Percentiles rank a stretch among this genome's conserved stretches.
These are phyloP conservation scores for Stenichneumon culpator DNA, from an alignment of 2,888 invertebrate species.

Conservation along the genomic window DNA sequence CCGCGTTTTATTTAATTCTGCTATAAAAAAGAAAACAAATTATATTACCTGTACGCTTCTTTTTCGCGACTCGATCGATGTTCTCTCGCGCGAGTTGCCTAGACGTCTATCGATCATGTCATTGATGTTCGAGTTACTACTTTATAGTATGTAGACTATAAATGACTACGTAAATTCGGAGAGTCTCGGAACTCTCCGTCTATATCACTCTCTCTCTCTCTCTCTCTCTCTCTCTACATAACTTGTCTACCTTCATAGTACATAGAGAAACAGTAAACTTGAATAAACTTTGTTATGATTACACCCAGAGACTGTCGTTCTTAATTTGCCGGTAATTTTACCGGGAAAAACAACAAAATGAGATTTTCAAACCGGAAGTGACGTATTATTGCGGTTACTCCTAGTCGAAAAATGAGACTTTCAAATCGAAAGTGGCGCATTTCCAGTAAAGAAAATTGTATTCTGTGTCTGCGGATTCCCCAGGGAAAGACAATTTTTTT, in stretches of 20 bases:
- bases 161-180: not conserved
- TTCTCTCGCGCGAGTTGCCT: not conserved
- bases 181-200: not conserved
- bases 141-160: conserved; percentile 12
- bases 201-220: conserved; percentile 64
- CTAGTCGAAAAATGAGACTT: no score
- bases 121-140: conserved; percentile 34
- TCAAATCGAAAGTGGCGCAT: no score
- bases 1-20: conserved; percentile 17
- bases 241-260: conserved; percentile 72
- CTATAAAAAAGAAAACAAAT: conserved; percentile 14
- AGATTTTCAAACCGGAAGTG: no score
- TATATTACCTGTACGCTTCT: conserved; percentile 38
- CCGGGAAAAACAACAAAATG: no score
- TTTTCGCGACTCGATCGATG: conserved; percentile 18
- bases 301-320: conserved; percentile 15
- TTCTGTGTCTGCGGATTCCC: no score
- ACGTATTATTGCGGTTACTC: no score
- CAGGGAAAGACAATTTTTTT: no score
- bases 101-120: conserved; percentile 28
- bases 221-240: conserved; percentile 68
- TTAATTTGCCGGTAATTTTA: not conserved
- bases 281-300: conserved; percentile 73
- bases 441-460: no score
- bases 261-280: conserved; percentile 52